These are phyloP conservation scores for Malurus leucopterus DNA, from an alignment of 2,797 vertebrate species.

Conservation along the genomic window DNA sequence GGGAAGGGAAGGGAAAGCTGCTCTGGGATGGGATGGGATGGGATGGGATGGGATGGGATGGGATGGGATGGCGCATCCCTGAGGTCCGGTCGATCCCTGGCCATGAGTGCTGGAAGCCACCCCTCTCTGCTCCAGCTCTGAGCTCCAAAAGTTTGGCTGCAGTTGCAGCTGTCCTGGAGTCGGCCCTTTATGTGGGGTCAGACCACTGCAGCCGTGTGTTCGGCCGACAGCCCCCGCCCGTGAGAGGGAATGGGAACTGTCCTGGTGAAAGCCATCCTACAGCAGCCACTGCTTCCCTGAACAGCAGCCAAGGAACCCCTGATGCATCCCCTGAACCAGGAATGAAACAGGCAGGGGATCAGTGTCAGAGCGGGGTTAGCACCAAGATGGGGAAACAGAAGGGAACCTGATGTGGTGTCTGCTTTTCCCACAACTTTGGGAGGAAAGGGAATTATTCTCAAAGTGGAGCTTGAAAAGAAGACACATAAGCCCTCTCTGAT, in stretches of 20 bases:
- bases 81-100: rapidly evolving
- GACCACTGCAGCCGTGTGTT: background rate
- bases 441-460: background rate
- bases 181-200: background rate
- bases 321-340: background rate
- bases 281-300: background rate
- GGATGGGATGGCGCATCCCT: background rate
- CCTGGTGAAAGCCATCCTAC: background rate
- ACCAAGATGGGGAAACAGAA: background rate
- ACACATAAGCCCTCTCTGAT: background rate
- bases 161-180: background rate
- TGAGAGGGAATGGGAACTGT: background rate
- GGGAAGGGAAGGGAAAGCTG: background rate
- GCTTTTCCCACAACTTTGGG: background rate
- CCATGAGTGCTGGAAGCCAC: background rate
- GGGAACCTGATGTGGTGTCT: background rate
- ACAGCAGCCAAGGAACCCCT: background rate
- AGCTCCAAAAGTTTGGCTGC: background rate
- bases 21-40: background rate
- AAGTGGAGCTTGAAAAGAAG: background rate
- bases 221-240: rapidly evolving
- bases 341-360: background rate
- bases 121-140: background rate
- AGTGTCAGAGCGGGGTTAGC: background rate
- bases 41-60: background rate